phyloP scores from a whole-genome alignment of 1,140 invertebrate species.

The Trichonephila inaurata region DNA sequence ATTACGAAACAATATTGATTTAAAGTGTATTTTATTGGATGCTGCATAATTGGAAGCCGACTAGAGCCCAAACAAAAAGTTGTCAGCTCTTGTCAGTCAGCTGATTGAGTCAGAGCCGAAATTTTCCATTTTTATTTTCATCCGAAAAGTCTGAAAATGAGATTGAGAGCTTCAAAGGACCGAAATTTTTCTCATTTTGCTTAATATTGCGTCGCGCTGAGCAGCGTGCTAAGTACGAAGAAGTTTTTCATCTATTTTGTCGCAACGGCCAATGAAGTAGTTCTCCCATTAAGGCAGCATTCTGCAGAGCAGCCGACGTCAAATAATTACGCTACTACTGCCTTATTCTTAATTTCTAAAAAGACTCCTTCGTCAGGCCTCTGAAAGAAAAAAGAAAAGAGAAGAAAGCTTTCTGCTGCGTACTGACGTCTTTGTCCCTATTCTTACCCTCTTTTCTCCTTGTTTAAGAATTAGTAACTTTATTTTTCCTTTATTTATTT shows the following conservation, averaged over 20 bases:
- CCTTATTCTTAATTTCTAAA: slow-evolving; percentile 77
- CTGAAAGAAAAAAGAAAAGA: slow-evolving; percentile 53
- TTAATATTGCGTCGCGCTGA: slow-evolving; percentile 53
- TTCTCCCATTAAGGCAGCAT: slow-evolving; percentile 66
- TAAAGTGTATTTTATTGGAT: slow-evolving; percentile 71
- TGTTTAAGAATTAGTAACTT: slow-evolving; percentile 76
- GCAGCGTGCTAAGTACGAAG: slow-evolving; percentile 21
- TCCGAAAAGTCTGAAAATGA: slow-evolving; percentile 68
- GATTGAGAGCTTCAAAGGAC: slow-evolving; percentile 72
- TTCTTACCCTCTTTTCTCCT: slow-evolving; percentile 74
- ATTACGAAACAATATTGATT: slow-evolving; percentile 70
- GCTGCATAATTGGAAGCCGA: slow-evolving; percentile 68
- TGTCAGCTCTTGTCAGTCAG: slow-evolving; percentile 71
- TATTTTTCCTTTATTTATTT: slow-evolving; percentile 76
- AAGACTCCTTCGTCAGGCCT: slow-evolving; percentile 70
- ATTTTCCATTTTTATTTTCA: slow-evolving; percentile 61
- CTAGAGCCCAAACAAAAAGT: slow-evolving; percentile 61
- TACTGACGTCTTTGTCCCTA: slow-evolving; percentile 63
- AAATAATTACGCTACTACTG: slow-evolving; percentile 76
- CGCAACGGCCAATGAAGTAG: slow-evolving; percentile 63
- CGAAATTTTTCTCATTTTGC: slow-evolving; percentile 71
- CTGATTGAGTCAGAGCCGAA: slow-evolving; percentile 52
- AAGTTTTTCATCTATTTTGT: slow-evolving; percentile 74
- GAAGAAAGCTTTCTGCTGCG: slow-evolving; percentile 43
- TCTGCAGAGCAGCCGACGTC: slow-evolving; percentile 52